Evolutionary conservation across 2,888 invertebrate genomes (phyloP), one percentile per base, ranked within the genome.

Genomic region (Watsonalla cultraria): DNA sequence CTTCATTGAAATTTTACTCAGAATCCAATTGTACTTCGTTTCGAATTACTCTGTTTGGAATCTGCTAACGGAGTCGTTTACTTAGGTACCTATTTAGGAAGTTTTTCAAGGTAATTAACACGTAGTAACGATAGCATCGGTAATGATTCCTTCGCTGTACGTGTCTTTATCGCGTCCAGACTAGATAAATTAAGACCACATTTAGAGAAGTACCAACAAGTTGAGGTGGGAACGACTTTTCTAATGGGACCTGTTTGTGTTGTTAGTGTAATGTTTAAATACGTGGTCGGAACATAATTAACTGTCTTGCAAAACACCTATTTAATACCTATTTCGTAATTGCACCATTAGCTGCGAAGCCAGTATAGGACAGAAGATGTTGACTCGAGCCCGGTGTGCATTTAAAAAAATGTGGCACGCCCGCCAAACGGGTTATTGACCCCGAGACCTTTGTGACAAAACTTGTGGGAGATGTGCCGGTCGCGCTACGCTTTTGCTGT

Each of bases 381-480:
- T 74, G 70, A 70, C 74, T 61, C 58, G 64, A 61, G 61, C 64
- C 57, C 53, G 63, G 64, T 70, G 65, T 81, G 81, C 80, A 83
- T 84, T 82, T 80, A 79, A 86, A 74, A n/a, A 86, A 88, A 84
- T 80, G 82, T 78, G 82, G 78, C 85, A 74, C 81, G 85, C 82
- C 86, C 81, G 88, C 87, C 81, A 88, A 89, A 82, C 84, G 74
- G 86, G 82, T 84, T 82, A 76, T 79, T 79, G 86, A 86, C 82
- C 86, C 54, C 66, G 74, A 72, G 82, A 84, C 87, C 87, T 88
- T 86, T 86, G 87, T 87, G 78, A 88, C 87, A 85, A 85, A 84
- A 84, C 80, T 86, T 80, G 84, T 82, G 82, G 82, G 84, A 83
- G 85, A 87, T 84, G 84, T 77, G 72, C 76, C 74, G 57, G 61